phyloP scores from a whole-genome alignment of 2,113 vertebrate species.

The Phyllopteryx taeniolatus region DNA sequence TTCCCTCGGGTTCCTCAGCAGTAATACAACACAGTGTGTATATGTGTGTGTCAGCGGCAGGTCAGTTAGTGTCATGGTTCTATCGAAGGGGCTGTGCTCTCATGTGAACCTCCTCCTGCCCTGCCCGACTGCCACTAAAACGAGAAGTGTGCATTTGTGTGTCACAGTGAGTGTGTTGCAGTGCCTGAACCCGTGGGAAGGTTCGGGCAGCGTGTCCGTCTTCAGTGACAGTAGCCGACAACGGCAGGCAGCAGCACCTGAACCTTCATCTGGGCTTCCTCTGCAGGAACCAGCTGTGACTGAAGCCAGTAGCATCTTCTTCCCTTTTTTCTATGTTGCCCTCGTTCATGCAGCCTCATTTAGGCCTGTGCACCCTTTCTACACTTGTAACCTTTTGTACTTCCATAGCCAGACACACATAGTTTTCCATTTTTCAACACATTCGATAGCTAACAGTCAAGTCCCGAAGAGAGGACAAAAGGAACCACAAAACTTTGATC shows the following conservation, averaged over 20 bases:
- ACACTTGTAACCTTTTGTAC: not conserved
- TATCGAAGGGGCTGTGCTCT: constrained; percentile 61
- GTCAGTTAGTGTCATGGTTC: constrained; percentile 61
- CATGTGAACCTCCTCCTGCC: constrained; percentile 58
- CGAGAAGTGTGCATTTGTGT: constrained; percentile 49
- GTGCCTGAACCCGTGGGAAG: constrained; percentile 60
- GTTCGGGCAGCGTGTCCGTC: constrained; percentile 74
- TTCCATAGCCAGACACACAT: constrained; percentile 6
- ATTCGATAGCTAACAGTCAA: not conserved
- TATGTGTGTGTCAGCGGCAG: constrained; percentile 39
- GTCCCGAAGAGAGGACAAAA: not conserved
- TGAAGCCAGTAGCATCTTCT: constrained; percentile 37
- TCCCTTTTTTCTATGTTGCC: constrained; percentile 22
- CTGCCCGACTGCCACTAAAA: constrained; percentile 41
- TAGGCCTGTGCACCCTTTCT: constrained; percentile 32
- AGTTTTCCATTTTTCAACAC: not conserved
- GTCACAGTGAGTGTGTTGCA: constrained; percentile 36
- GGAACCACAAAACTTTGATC: not conserved
- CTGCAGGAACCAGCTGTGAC: constrained; percentile 88
- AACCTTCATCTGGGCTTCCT: constrained; percentile 78
- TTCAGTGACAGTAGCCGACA: constrained; percentile 71
- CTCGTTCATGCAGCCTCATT: constrained; percentile 13
- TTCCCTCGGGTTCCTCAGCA: constrained; percentile 6
- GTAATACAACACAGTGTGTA: not conserved
- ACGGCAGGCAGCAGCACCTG: constrained; percentile 56